phyloP scores from a whole-genome alignment of 2,888 invertebrate genomes.

The Monochamus alternatus region DNA sequence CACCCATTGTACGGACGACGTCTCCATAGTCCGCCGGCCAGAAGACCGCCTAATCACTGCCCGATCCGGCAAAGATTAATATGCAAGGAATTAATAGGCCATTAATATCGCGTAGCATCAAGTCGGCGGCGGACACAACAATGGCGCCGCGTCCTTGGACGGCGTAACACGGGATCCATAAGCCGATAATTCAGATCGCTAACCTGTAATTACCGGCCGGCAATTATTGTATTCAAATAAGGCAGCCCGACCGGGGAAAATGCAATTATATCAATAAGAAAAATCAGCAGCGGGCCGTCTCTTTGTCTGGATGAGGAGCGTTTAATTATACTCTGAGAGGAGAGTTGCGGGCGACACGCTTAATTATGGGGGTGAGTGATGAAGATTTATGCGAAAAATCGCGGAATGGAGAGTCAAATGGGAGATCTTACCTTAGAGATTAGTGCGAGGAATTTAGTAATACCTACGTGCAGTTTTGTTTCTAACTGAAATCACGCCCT shows the following conservation, averaged over 20 bases:
- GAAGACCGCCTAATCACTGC: background rate
- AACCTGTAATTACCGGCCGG: background rate
- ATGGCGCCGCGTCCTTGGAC: slow-evolving; percentile 9
- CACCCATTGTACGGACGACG: background rate
- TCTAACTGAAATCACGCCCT: too few relatives aligned
- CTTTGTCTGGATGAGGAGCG: slow-evolving; percentile 1
- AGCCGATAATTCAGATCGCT: slow-evolving; percentile 11
- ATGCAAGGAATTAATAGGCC: slow-evolving; percentile 53
- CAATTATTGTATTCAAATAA: slow-evolving; percentile 12
- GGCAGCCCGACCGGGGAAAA: background rate
- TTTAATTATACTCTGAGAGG: slow-evolving; percentile 2
- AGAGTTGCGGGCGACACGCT: background rate
- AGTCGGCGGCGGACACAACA: background rate
- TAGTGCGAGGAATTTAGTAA: too few relatives aligned
- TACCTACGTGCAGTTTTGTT: too few relatives aligned
- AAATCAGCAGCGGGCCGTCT: background rate
- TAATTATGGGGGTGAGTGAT: background rate
- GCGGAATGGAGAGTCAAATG: background rate
- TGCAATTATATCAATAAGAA: slow-evolving; percentile 12
- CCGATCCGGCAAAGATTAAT: slow-evolving; percentile 39
- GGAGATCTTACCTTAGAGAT: too few relatives aligned
- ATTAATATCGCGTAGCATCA: slow-evolving; percentile 45
- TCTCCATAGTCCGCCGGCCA: background rate
- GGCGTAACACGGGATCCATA: slow-evolving; percentile 3
- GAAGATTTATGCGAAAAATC: slow-evolving; percentile 7